Base-by-base conservation (phyloP, 1,140 invertebrate species). In the Drosophila mojavensis region DNA sequence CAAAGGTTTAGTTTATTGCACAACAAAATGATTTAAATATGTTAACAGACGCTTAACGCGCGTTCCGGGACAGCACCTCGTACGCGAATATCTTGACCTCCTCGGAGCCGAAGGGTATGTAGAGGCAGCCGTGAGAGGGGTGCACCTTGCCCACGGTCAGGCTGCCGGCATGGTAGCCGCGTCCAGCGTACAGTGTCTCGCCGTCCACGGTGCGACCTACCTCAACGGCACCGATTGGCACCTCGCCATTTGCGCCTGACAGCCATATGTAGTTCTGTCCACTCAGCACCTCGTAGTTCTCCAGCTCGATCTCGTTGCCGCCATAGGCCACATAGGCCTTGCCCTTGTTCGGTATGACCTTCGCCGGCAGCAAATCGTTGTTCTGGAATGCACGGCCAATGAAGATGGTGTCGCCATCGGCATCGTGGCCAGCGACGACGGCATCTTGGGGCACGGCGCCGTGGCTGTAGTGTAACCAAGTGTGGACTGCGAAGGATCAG, bases 121-220 rank as follows among this genome's bases (percentile, higher is more conserved):
- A 97, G 30, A 95, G 93, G 63, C 94, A 94, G 26, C 94, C 94
- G 73, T 96, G 96, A 50, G 94, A 95, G 0, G 94, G 94, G 78
- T 96, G 95, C 28, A 96, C 92, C 94, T 97, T 97, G 85, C 96
- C 96, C 61, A 96, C 93, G 4, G 95, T 96, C 69, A 96, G 78
- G 65, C 95, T 94, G 36, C 94, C 94, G 56, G 94, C 92, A 72
- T 95, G 94, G 56, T 93, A 91, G 2, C 93, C 94, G 64, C 95
- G 93, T 11, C 95, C 95, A 43, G 96, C 93, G 78, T 95, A 96
- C 1, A 96, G 83, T 0, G 93, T 93, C 90, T 96, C 95, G 0
- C 94, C 95, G 63, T 93, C 93, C 28, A 93, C 91, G 4, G 94
- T 94, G 67, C 93, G 92, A 7, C 95, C 95, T 7, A 93, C 95